These are phyloP conservation scores for Leucoraja ocellata DNA, from an alignment of 2,797 vertebrate species.

Conservation along the genomic window DNA sequence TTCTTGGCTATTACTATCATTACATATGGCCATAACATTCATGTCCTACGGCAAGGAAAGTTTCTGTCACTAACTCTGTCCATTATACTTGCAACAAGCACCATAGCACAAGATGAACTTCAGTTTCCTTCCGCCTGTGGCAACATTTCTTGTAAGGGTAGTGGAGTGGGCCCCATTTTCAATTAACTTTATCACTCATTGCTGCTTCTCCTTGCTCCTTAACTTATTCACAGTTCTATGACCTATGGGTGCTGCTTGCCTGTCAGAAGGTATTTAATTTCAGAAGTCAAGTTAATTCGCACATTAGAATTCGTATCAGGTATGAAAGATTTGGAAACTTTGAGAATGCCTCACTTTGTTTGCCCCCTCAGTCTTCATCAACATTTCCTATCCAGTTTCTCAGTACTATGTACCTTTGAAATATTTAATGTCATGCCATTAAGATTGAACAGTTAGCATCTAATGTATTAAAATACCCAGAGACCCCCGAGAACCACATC, in stretches of 20 bases:
- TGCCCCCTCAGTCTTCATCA: slow-evolving; percentile 44
- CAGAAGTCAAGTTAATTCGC: neutral
- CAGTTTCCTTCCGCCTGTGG: slow-evolving; percentile 52
- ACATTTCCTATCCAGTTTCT: neutral
- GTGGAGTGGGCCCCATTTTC: slow-evolving; percentile 57
- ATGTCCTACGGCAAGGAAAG: slow-evolving; percentile 52
- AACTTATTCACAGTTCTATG: slow-evolving; percentile 61
- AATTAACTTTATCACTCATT: slow-evolving; percentile 54
- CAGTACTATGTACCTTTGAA: neutral
- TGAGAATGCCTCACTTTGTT: slow-evolving; percentile 44
- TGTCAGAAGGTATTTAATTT: slow-evolving; percentile 19
- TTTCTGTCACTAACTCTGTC: slow-evolving; percentile 53
- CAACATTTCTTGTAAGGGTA: slow-evolving; percentile 53
- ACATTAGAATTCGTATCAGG: neutral
- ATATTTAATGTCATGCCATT: neutral
- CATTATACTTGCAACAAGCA: slow-evolving; percentile 45
- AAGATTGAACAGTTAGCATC: neutral
- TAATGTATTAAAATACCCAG: neutral
- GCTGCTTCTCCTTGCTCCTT: slow-evolving; percentile 52
- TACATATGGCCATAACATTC: slow-evolving; percentile 51
- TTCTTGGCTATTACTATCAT: slow-evolving; percentile 50
- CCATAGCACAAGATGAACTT: slow-evolving; percentile 54
- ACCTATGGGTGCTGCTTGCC: slow-evolving; percentile 52
- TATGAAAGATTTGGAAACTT: neutral
- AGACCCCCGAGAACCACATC: neutral